Evolutionary conservation across 2,888 invertebrate species (phyloP), one percentile per base, ranked within the genome.

Genomic region (Ochropacha duplaris): DNA sequence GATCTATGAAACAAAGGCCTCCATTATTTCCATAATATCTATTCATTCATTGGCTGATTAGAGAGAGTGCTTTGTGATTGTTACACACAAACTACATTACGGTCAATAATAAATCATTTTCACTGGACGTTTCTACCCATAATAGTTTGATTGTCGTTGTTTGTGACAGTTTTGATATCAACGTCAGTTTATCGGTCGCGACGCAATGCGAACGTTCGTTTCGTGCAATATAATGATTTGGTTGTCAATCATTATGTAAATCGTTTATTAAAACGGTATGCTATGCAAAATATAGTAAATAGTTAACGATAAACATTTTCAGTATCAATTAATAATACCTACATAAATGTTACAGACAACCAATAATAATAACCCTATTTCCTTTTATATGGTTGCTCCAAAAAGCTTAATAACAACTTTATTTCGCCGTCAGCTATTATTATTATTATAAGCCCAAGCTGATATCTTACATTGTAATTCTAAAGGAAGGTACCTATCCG

Each of bases 161-260:
- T 54, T 51, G 60, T 58, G 68, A 71, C 71, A 68, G 58, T 68
- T 61, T 65, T 68, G 62, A 69, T 61, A 58, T 58, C 58, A 70
- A 61, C 59, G 61, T 52, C 56, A 55, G 34, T 54, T 44, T 34
- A 51, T 28, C 28, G 36, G 34, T 34, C 19, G 44, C 44, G 44
- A 19, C 44, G 16, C 26, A 22, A 51, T 52, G 22, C 12, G 19
- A 34, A 22, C 34, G 31, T 19, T 31, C 4, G 8, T 52, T 2
- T 6, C n/a, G 16, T 31, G 5, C 28, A 6, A 31, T 6, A 5
- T 31, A 31, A 31, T 31, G 31, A 28, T 6, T 39, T 19, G 8
- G 44, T 44, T 3, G 19, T 19, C 44, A 44, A n/a, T 39, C 16
- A n/a, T 2, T n/a, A 16, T 16, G 11, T 36, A n/a, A 19, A 19